These are phyloP conservation scores for Patiria pectinifera DNA, from an alignment of 53 echinoderm and acorn worm genomes.

Conservation along the genomic window DNA sequence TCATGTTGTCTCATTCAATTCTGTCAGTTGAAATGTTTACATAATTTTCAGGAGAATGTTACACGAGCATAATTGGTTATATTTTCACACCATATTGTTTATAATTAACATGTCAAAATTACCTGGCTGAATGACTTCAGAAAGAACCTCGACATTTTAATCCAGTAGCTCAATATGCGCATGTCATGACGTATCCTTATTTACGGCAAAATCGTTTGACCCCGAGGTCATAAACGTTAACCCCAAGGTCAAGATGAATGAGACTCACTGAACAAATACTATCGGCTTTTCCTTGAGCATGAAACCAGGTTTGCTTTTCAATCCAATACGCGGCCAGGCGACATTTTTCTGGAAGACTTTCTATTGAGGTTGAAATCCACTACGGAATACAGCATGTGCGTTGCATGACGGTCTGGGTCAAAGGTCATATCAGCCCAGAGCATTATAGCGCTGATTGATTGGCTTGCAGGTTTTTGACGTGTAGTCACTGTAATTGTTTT, in stretches of 20 bases:
- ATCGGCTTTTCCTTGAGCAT: background rate
- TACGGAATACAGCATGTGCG: background rate
- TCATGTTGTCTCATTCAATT: too few relatives aligned
- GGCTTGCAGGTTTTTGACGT: background rate
- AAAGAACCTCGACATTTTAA: too few relatives aligned
- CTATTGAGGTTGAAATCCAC: background rate
- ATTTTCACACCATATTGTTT: background rate
- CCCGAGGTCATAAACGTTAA: background rate
- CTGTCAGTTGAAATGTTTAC: too few relatives aligned
- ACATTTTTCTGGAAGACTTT: background rate
- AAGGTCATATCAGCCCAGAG: constrained; percentile 38
- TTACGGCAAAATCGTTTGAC: background rate
- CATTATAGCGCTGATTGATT: constrained; percentile 31
- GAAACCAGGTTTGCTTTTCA: background rate
- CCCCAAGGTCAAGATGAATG: background rate
- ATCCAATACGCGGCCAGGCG: background rate
- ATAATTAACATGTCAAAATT: background rate
- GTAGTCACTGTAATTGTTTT: constrained; percentile 9
- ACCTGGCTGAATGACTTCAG: background rate
- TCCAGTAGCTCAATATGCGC: background rate
- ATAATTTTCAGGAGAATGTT: background rate
- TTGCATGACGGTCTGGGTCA: constrained; percentile 30
- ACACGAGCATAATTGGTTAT: background rate
- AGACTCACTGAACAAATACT: background rate
- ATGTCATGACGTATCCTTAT: background rate